These are phyloP conservation scores for Lysiphlebus fabarum DNA, from an alignment of 1,140 invertebrate genomes.

Conservation along the genomic window DNA sequence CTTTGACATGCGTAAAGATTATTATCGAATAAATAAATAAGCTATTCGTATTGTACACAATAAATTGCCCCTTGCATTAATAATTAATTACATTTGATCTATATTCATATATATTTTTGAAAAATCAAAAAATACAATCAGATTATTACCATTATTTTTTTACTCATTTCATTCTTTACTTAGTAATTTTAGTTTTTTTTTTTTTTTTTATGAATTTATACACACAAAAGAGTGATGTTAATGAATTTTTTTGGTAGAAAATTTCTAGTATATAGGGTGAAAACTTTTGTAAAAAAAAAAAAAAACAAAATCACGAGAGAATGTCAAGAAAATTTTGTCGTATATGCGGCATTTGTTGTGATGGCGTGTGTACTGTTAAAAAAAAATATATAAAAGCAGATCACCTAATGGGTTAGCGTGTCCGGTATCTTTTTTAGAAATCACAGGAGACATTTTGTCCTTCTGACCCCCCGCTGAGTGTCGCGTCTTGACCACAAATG, in stretches of 20 bases:
- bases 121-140: too few species aligned
- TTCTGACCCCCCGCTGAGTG: neutral
- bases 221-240: too few species aligned
- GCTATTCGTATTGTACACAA: constrained; percentile 10
- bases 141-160: too few species aligned
- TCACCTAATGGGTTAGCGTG: constrained; percentile 47
- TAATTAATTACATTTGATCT: constrained; percentile 9
- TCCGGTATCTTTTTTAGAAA: constrained; percentile 50
- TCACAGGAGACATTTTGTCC: constrained; percentile 54
- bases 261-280: too few species aligned
- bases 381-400: constrained; percentile 34
- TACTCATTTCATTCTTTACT: too few species aligned
- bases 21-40: constrained; percentile 3
- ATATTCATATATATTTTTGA: too few species aligned
- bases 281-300: too few species aligned
- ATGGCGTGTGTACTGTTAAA: constrained; percentile 29
- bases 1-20: constrained; percentile 18
- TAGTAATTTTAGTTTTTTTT: too few species aligned
- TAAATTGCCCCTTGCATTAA: neutral
- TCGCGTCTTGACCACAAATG: constrained; percentile 45
- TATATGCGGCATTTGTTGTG: constrained; percentile 23
- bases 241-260: too few species aligned
- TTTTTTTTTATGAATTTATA: too few species aligned
- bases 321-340: constrained; percentile 14
- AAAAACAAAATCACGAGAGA: neutral